Base-by-base conservation (phyloP, 2,888 invertebrate species). In the Drosophila basisetae region DNA sequence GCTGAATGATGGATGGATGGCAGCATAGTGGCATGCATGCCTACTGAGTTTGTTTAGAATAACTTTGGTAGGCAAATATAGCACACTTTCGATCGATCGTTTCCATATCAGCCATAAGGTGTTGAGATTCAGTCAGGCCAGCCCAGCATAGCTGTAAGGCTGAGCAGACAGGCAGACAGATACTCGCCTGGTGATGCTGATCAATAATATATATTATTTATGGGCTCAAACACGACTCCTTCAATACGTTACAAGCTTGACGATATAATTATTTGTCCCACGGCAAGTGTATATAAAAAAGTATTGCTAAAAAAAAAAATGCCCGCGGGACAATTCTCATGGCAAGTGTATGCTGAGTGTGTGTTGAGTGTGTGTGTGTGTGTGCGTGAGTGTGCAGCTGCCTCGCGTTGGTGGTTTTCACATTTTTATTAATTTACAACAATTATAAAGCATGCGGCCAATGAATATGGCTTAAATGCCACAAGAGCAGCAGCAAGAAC, bases 241-340 rank as follows among this genome's bases (percentile, higher is more conserved):
- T 41, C 5, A 41, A 41, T 11, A 10, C 0, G n/a, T 10, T 9
- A 41, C 41, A 2, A 41, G n/a, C 41, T 5, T n/a, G 4, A 41
- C 10, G 10, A n/a, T 2, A 1, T 41, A 41, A n/a, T 18, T n/a
- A 5, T 10, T 11, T n/a, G 10, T 5, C 41, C n/a, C 41, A n/a
- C 9, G 9, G 9, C 4, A 16, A 47, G 47, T 16, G 47, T 16
- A 47, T 47, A 81, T 69, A 53, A 55, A 59, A 62, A 69, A 64
- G 54, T 68, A 73, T 68, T 71, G 73, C 71, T 72, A 81, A 84
- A 80, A 81, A 89, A 80, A 76, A 84, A 83, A 85, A 75, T 76
- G 88, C 18, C 83, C 67, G 90, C 90, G 11, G 72, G 81, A 85
- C 65, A 66, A 75, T 90, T 86, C 90, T 82, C 91, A 92, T 92